Evolutionary conservation across 2,113 vertebrate genomes (phyloP), one percentile per base, ranked within the genome.

Genomic region (Candoia aspera): DNA sequence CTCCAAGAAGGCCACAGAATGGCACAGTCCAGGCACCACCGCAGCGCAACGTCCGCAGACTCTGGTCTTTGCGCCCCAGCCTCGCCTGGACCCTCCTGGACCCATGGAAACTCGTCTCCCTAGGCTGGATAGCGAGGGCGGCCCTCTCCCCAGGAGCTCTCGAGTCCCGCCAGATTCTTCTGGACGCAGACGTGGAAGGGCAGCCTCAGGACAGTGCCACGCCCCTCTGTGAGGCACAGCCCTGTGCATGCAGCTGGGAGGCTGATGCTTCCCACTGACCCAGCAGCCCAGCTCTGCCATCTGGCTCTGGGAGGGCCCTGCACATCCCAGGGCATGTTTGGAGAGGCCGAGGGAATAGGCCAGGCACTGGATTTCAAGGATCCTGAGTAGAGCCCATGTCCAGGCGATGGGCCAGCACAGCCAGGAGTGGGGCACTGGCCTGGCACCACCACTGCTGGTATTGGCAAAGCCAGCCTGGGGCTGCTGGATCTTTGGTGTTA

Each of bases 131-230:
- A 2, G 96, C 98, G 88, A 98, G 97, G 95, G 97, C 97, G 2
- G 0, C 29, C 8, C 98, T 98, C 0, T 98, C 98, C 0, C 97
- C 98, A 91, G 91, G 94, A 83, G 92, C 84, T 15, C 95, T 90
- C 0, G 95, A 91, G 0, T 64, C 94, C 0, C 95, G 94, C 86
- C 98, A 97, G 84, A 98, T 97, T 11, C 97, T 99, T 92, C 98
- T 99, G 93, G 99, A 99, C 97, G 98, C 98, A 97, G 98, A 99
- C 96, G 96, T 98, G 96, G 99, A 99, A 93, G 99, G 98, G 12
- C 98, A 99, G 97, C 98, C 94, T 92, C 95, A 96, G 94, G 99
- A 99, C 97, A 97, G 89, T 87, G 99, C 98, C 0, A 96, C 98
- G 37, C 98, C 98, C 60, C 96, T 99, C 55, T 99, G 98, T 2